These are phyloP conservation scores for Fissipunctia ypsillon DNA, from an alignment of 2,888 invertebrate species.

Conservation along the genomic window DNA sequence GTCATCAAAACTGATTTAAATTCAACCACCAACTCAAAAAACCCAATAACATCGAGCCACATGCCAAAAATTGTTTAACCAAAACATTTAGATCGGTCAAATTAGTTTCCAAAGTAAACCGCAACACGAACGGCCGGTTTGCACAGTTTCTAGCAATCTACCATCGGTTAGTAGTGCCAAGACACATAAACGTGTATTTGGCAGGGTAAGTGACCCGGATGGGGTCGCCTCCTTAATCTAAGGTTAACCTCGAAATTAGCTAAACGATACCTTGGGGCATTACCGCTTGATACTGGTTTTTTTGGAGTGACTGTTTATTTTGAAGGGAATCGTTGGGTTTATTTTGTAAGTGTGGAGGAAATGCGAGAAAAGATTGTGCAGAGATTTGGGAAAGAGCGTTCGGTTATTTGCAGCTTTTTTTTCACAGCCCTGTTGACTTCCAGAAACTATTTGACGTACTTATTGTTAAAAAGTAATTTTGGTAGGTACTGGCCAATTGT, in stretches of 20 bases:
- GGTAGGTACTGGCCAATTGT: neutral
- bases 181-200: conserved; percentile 58
- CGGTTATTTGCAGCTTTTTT: neutral
- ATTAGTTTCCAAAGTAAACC: conserved; percentile 58
- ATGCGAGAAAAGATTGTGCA: neutral
- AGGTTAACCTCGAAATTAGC: conserved; percentile 62
- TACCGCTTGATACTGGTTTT: conserved; percentile 41
- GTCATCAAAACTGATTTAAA: conserved; percentile 18
- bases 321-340: neutral
- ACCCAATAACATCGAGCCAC: conserved; percentile 3
- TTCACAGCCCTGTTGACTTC: too few relatives aligned
- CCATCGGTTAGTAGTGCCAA: conserved; percentile 60
- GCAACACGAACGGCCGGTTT: conserved; percentile 35
- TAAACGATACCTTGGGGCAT: conserved; percentile 56
- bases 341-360: neutral
- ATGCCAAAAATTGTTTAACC: conserved; percentile 44
- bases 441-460: neutral
- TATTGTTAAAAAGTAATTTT: neutral
- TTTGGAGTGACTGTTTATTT: conserved; percentile 41
- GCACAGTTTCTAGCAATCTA: conserved; percentile 27
- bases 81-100: conserved; percentile 58
- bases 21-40: conserved; percentile 10
- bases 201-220: conserved; percentile 49
- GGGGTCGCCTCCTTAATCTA: conserved; percentile 56
- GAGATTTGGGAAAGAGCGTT: neutral